A percentile compares a stretch with the other conserved stretches of the same genome.
Conservation (phyloP, 2,888 invertebrate species). For the Lathronympha strigana region DNA sequence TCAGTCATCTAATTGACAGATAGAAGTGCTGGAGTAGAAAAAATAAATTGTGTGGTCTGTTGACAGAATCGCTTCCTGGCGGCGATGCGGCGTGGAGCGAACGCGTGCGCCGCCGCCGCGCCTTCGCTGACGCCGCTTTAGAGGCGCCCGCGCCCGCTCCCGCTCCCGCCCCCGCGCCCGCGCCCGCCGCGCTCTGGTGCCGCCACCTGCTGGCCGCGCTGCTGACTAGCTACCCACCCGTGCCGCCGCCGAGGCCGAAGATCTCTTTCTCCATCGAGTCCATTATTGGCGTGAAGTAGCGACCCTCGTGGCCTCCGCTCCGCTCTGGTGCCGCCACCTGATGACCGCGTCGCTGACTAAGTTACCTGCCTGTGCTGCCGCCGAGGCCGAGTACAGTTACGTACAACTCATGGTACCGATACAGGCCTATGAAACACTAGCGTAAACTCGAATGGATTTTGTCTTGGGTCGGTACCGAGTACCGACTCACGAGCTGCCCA, state of each 20-base stretch:
- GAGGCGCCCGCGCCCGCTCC: constrained; percentile 67
- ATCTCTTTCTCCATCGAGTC: constrained; percentile 88
- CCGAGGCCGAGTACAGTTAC: no score
- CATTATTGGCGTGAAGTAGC: constrained; percentile 86
- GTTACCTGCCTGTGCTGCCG: no score
- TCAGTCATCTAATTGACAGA: no score
- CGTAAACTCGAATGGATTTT: no score
- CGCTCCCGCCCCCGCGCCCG: constrained; percentile 60
- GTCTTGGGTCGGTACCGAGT: no score
- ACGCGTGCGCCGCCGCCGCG: constrained; percentile 81
- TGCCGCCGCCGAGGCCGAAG: constrained; percentile 60
- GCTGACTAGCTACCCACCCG: constrained; percentile 69
- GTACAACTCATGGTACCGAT: no score
- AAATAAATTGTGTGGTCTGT: background rate
- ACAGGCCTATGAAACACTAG: no score
- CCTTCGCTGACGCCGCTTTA: constrained; percentile 88
- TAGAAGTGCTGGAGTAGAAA: no score
- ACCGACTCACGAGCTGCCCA: no score
- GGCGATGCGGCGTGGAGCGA: constrained; percentile 80
- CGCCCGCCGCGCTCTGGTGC: constrained; percentile 77
- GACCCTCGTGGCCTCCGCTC: no score
- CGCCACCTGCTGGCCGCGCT: constrained; percentile 75
- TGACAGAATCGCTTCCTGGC: constrained; percentile 48
- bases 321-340: no score
- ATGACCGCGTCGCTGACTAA: no score